Evolutionary conservation across 2,113 vertebrate species (phyloP).

Genomic region (Notiomystis cincta): DNA sequence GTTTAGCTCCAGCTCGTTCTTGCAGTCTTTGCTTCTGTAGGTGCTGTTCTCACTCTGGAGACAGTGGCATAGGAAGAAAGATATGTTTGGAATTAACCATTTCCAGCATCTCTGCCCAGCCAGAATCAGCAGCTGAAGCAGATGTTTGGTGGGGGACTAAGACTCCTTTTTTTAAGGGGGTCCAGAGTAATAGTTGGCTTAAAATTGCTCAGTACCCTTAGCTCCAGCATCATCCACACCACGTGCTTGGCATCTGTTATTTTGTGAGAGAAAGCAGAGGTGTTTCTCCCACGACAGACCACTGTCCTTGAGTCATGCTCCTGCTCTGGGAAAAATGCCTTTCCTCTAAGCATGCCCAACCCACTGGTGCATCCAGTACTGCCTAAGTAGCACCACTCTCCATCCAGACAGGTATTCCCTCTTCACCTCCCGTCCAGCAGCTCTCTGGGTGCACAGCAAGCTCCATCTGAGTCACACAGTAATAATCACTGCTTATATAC

Average conservation of each 20-base stretch:
- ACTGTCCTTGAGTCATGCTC: background rate
- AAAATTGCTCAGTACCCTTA: background rate
- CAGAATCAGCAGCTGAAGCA: background rate
- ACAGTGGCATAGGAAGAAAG: background rate
- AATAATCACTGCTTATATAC: conserved; percentile 57
- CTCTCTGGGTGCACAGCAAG: conserved; percentile 31
- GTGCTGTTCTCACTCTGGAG: background rate
- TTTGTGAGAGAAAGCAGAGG: background rate
- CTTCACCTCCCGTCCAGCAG: conserved; percentile 47
- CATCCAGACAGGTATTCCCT: background rate
- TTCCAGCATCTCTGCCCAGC: background rate
- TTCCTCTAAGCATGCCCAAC: background rate
- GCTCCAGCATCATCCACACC: background rate
- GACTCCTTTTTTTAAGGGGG: background rate
- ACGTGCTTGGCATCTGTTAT: background rate
- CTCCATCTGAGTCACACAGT: conserved; percentile 20
- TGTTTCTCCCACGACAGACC: background rate
- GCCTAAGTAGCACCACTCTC: background rate
- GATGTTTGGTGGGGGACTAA: background rate
- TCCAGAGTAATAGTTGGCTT: background rate
- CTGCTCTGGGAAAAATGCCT: background rate
- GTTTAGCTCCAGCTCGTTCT: background rate
- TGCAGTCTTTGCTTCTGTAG: background rate
- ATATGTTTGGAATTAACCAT: background rate
- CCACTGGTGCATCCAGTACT: background rate